These are phyloP conservation scores for Synanthedon tipuliformis DNA, from an alignment of 2,888 invertebrate genomes.

Conservation along the genomic window DNA sequence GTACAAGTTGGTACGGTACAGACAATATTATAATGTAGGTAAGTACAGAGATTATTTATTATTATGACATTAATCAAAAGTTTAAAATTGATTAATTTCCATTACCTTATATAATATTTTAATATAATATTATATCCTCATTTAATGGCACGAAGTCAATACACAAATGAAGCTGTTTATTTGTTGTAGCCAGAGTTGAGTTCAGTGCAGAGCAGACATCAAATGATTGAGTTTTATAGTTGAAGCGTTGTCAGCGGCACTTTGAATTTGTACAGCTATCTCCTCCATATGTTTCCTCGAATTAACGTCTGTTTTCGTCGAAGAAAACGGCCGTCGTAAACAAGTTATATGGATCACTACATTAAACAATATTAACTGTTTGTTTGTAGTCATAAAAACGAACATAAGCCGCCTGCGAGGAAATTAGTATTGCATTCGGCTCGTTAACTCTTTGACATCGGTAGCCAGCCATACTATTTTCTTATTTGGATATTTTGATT, in stretches of 20 bases:
- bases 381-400: constrained; percentile 44
- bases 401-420: constrained; percentile 19
- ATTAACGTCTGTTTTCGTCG: constrained; percentile 67
- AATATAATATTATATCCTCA: constrained; percentile 1
- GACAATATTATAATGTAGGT: too few species aligned
- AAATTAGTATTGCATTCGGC: constrained; percentile 6
- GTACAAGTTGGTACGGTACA: too few species aligned
- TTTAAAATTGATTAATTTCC: too few species aligned
- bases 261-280: constrained; percentile 64
- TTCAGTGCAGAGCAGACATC: constrained; percentile 52
- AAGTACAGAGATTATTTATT: too few species aligned
- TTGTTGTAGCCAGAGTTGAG: constrained; percentile 45
- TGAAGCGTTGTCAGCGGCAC: constrained; percentile 45
- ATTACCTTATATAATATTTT: too few species aligned
- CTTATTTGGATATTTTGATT: too few species aligned
- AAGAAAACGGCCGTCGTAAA: constrained; percentile 60
- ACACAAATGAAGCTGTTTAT: constrained; percentile 56
- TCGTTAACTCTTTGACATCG: neutral
- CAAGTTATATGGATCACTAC: constrained; percentile 44
- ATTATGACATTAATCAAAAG: too few species aligned
- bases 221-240: constrained; percentile 53
- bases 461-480: neutral
- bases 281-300: constrained; percentile 66
- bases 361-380: constrained; percentile 57
- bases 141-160: constrained; percentile 36